Evolutionary conservation across 2,888 invertebrate genomes (phyloP).

Genomic region (Pyrrhosoma nymphula): DNA sequence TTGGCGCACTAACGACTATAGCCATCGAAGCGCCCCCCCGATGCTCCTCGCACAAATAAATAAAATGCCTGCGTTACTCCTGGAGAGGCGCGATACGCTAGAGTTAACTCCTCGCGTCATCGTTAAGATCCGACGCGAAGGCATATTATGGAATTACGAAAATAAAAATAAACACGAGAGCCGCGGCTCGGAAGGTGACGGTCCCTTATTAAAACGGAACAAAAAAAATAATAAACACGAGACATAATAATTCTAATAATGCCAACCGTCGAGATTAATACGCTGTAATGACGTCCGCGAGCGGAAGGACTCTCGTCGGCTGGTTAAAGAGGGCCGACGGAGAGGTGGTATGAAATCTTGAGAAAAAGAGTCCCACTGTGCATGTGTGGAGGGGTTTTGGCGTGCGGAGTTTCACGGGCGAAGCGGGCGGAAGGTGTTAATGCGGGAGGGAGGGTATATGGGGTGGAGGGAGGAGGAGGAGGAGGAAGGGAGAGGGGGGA

Average conservation of each 20-base stretch:
- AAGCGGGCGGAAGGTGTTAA: not conserved
- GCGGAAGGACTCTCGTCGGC: not conserved
- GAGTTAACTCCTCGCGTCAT: not conserved
- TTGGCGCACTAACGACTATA: not conserved
- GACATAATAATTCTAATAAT: not conserved
- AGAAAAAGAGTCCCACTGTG: not conserved
- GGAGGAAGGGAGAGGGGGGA: not conserved
- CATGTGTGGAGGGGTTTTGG: not conserved
- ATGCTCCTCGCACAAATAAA: not conserved
- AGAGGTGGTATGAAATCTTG: not conserved
- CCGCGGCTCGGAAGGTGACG: not conserved
- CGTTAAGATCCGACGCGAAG: not conserved
- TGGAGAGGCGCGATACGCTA: not conserved
- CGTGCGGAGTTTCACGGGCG: not conserved
- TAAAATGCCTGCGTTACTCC: not conserved
- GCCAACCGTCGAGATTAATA: not conserved
- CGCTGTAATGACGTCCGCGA: not conserved
- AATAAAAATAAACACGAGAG: not conserved
- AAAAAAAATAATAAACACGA: not conserved
- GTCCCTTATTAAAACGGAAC: not conserved
- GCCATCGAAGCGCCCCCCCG: not conserved
- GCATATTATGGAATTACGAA: not conserved
- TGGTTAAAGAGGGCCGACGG: not conserved
- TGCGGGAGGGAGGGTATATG: not conserved
- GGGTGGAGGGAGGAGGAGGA: not conserved